A percentile compares a stretch with the other conserved stretches of the same genome.
phyloP scores from a whole-genome alignment of 2,888 invertebrate species.

The Arctia plantaginis region DNA sequence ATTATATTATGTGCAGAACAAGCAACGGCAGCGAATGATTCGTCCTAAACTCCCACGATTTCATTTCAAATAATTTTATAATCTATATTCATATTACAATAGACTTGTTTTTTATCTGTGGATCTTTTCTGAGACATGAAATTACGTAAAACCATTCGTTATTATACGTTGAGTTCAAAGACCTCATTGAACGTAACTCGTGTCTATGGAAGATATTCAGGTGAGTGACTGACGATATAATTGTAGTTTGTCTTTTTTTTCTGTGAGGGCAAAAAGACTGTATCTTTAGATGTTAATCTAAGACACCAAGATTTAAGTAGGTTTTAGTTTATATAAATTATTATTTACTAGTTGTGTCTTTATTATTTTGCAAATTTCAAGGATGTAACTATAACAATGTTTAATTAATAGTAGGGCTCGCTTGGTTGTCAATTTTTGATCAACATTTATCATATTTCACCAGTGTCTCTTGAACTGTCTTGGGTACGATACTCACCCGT shows the following conservation, averaged over 20 bases:
- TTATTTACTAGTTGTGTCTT: not conserved
- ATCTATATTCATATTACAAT: not conserved
- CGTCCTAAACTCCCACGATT: not conserved
- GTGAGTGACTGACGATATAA: slow-evolving; percentile 23
- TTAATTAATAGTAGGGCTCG: too few species aligned
- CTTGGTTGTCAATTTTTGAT: too few species aligned
- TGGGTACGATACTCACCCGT: not conserved
- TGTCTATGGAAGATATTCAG: slow-evolving; percentile 17
- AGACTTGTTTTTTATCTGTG: not conserved
- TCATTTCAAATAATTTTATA: not conserved
- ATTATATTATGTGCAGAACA: too few species aligned
- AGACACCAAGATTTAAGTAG: slow-evolving; percentile 8
- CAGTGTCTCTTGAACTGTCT: not conserved
- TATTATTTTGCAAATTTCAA: not conserved
- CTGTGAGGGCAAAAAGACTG: slow-evolving; percentile 21
- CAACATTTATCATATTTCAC: too few species aligned
- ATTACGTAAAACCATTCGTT: slow-evolving; percentile 34
- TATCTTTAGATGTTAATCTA: slow-evolving; percentile 26
- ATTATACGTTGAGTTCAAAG: slow-evolving; percentile 29
- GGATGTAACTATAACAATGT: too few species aligned
- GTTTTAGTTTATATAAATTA: not conserved
- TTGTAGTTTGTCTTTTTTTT: slow-evolving; percentile 16
- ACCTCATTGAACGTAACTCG: slow-evolving; percentile 29
- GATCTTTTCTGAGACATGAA: slow-evolving; percentile 10
- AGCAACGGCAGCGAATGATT: too few species aligned